A percentile compares a stretch with the other conserved stretches of the same genome.
phyloP scores from a whole-genome alignment of 1,140 invertebrate genomes.

The Lepidostoma basale region DNA sequence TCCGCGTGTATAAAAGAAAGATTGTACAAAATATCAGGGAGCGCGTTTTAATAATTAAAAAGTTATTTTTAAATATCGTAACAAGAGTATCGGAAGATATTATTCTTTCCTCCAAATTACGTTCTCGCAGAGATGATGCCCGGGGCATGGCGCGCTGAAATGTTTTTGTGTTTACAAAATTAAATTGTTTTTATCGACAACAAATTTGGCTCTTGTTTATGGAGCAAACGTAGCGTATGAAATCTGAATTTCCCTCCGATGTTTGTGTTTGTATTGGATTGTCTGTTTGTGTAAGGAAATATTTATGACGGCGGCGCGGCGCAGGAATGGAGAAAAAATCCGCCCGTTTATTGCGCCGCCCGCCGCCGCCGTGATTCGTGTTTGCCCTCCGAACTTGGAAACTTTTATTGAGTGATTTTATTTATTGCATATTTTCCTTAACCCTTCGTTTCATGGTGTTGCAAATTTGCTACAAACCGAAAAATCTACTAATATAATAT shows the following conservation, averaged over 20 bases:
- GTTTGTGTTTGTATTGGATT: conserved; percentile 5
- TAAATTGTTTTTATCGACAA: neutral
- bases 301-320: neutral
- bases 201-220: conserved; percentile 4
- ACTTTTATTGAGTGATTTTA: neutral
- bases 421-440: conserved; percentile 17
- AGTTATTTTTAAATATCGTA: too few species aligned
- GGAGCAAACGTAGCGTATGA: conserved; percentile 5
- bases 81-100: too few species aligned
- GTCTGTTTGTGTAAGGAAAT: conserved; percentile 10
- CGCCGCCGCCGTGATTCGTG: conserved; percentile 8
- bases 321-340: neutral
- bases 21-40: too few species aligned
- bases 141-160: too few species aligned
- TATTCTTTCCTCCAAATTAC: too few species aligned
- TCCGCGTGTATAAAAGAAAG: too few species aligned
- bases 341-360: conserved; percentile 12
- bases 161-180: conserved; percentile 4
- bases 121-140: too few species aligned
- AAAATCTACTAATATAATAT: neutral
- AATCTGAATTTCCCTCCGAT: conserved; percentile 10
- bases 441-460: too few species aligned
- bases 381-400: neutral
- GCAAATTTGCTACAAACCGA: too few species aligned
- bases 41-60: too few species aligned